Base-by-base conservation (phyloP, 2,888 invertebrate species). In the Andrena praecox region DNA sequence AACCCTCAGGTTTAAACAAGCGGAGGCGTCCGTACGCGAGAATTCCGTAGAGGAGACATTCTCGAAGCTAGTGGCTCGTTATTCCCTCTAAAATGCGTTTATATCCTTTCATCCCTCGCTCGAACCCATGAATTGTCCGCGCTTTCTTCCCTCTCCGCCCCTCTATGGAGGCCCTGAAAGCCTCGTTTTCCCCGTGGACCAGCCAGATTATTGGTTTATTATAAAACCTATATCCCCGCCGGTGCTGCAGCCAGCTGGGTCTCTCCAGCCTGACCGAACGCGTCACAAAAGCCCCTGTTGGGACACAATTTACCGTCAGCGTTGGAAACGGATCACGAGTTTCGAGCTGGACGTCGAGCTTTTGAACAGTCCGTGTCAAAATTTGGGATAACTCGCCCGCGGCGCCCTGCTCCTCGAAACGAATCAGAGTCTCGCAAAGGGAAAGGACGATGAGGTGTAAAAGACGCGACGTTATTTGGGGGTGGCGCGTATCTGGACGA, bases 171-270 rank as follows among this genome's bases (percentile, higher is more conserved):
- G 27, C 42, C 66, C 80, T 80, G 74, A 87, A 85, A 89, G 82
- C 85, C 67, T 88, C 80, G 76, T 86, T 84, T 71, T 72, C 78
- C 81, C 77, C 35, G 24, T 33, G 79, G 78, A 66, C 77, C 75
- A 82, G 67, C 71, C 85, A 72, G 86, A 88, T 90, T 90, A 90
- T 85, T 82, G 86, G 85, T 90, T 90, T 87, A 88, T 90, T 89
- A 87, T 87, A 85, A 87, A 87, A 90, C 84, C 85, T 82, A 80
- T 87, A 82, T 85, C 82, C 88, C 24, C 71, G 79, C 66, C 63
- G 68, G 52, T 73, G 68, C 79, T 78, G 60, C 73, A 74, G 62
- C 74, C 77, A 78, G 74, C 72, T 42, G 69, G 68, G 60, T 67
- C 76, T 64, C 56, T 75, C 42, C 60, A 59, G 29, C 69, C 77